Base-by-base conservation (phyloP, 2,888 invertebrate genomes). In the Drosophila tanythrix region DNA sequence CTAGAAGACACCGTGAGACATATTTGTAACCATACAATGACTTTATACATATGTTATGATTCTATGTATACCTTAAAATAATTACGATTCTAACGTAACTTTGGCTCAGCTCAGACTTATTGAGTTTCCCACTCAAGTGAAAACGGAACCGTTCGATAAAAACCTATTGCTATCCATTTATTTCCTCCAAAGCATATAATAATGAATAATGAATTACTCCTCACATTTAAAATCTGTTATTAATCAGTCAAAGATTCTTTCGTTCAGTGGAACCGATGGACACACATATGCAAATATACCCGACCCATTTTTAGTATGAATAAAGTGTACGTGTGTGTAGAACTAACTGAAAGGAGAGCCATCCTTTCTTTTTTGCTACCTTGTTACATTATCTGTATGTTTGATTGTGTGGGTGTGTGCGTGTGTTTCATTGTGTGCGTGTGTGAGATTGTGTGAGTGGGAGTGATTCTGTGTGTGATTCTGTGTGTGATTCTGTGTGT, bases 401-500 rank as follows among this genome's bases (percentile, higher is more conserved):
- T 15, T 5, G 4, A 15, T 27, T 62, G 27, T n/a, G 53, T 25
- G 25, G 21, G 21, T 53, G 33, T 62, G 18, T 53, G 35, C 2
- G 35, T 35, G 13, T 35, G 13, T 35, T 35, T 35, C 4, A 35
- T 4, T 13, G 35, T 13, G 35, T 35, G 35, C 35, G 35, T 31
- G 21, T 58, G 57, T 53, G 36, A 33, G 36, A 33, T 33, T 33
- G 11, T 58, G 21, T n/a, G 51, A 10, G 33, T 33, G 33, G 33
- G 10, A 11, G 33, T 11, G 33, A 3, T 33, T 13, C 1, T 13
- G 35, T 13, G 35, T 35, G 35, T 13, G 35, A 29, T 3, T 29
- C 27, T 29, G n/a, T 57, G n/a, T n/a, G n/a, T n/a, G n/a, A n/a
- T n/a, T n/a, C n/a, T n/a, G n/a, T n/a, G n/a, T n/a, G n/a, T n/a